Percentiles rank a stretch among this genome's conserved stretches.
Evolutionary conservation across 2,888 invertebrate species (phyloP).

Genomic region (Ophion ventricosus): DNA sequence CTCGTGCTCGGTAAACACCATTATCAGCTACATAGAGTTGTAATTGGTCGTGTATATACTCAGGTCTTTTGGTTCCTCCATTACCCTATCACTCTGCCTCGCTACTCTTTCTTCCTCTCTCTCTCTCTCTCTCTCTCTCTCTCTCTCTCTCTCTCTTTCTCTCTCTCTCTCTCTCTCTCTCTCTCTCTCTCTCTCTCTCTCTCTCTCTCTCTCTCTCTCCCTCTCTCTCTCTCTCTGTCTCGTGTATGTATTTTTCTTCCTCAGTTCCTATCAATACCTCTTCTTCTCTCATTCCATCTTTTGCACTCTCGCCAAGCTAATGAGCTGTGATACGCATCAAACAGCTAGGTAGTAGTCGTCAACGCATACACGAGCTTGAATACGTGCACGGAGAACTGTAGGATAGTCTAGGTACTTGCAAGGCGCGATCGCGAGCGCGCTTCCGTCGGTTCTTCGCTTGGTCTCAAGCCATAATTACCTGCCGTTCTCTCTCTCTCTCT

Average conservation of each 20-base stretch:
- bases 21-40: constrained; percentile 82
- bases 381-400: constrained; percentile 1
- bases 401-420: constrained; percentile 34
- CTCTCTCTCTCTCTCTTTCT: constrained; percentile 46
- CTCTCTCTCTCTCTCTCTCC: constrained; percentile 7
- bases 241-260: constrained; percentile 66
- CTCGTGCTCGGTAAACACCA: constrained; percentile 72
- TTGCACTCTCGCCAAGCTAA: constrained; percentile 80
- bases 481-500: constrained; percentile 7
- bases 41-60: constrained; percentile 80
- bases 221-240: not conserved
- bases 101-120: constrained; percentile 36
- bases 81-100: constrained; percentile 50
- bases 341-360: constrained; percentile 72
- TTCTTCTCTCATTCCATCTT: constrained; percentile 76
- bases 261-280: constrained; percentile 67
- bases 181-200: constrained; percentile 40
- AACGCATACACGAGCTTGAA: constrained; percentile 13
- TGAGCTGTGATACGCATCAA: constrained; percentile 83
- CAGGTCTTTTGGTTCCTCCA: constrained; percentile 47
- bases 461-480: constrained; percentile 66
- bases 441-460: constrained; percentile 72
- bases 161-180: constrained; percentile 33
- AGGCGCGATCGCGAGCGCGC: constrained; percentile 66
- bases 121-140: constrained; percentile 37